Evolutionary conservation across 1,140 invertebrate species (phyloP).

Genomic region (Chelonus insularis): DNA sequence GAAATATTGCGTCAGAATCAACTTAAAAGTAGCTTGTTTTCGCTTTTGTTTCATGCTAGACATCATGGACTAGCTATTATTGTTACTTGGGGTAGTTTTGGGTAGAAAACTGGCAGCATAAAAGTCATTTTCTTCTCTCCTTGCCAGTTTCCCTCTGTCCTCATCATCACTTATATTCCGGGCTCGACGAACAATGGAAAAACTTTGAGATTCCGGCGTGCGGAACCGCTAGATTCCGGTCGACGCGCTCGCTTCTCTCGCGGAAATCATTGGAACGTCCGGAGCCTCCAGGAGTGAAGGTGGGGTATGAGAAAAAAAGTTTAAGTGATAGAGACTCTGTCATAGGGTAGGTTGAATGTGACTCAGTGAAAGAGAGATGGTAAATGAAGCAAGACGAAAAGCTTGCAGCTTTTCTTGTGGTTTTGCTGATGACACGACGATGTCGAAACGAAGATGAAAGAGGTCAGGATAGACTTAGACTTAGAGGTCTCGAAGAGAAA

Average conservation of each 20-base stretch:
- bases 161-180: conserved; percentile 9
- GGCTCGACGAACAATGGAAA: conserved; percentile 27
- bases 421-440: conserved; percentile 10
- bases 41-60: not conserved
- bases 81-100: not conserved
- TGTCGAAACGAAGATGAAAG: not conserved
- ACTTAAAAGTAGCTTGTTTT: conserved; percentile 1
- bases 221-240: conserved; percentile 24
- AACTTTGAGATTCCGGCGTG: conserved; percentile 27
- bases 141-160: conserved; percentile 6
- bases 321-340: no score
- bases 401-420: not conserved
- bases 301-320: no score
- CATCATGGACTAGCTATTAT: conserved; percentile 12
- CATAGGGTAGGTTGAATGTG: no score
- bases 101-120: not conserved
- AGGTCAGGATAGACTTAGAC: not conserved
- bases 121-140: not conserved
- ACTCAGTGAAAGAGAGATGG: not conserved
- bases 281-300: conserved; percentile 21
- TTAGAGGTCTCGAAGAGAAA: conserved; percentile 23
- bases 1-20: not conserved
- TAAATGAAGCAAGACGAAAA: not conserved
- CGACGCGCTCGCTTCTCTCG: conserved; percentile 24
- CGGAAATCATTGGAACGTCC: conserved; percentile 41